Conservation (phyloP, 2,888 invertebrate genomes). For the Cheilosia vernalis region DNA sequence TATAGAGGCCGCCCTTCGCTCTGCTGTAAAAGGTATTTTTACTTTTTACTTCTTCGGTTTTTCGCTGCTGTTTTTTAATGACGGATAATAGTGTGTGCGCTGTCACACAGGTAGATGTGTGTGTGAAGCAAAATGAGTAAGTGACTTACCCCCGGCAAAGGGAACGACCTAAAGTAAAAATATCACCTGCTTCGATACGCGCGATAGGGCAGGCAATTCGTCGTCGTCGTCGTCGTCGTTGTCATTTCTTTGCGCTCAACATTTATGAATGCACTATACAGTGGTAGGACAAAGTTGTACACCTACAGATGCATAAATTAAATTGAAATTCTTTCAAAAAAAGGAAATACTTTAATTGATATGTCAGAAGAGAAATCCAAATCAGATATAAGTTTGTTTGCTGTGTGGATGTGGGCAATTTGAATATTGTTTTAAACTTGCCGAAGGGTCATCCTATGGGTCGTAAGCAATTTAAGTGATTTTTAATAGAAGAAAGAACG, state of each 20-base stretch:
- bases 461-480: background rate
- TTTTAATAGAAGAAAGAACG: background rate
- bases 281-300: constrained; percentile 26
- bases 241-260: constrained; percentile 5
- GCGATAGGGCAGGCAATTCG: constrained; percentile 53
- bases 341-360: constrained; percentile 57
- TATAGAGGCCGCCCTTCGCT: constrained; percentile 20
- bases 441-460: no score
- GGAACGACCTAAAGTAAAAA: constrained; percentile 49
- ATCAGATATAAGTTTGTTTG: constrained; percentile 34
- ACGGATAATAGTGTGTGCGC: constrained; percentile 60
- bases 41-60: constrained; percentile 8
- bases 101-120: constrained; percentile 9
- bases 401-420: background rate
- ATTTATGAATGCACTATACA: constrained; percentile 10
- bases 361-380: constrained; percentile 53
- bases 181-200: constrained; percentile 73
- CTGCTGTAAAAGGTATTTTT: constrained; percentile 37
- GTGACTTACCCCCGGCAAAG: constrained; percentile 60
- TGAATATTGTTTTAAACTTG: no score
- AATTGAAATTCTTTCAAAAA: constrained; percentile 23
- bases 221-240: constrained; percentile 9
- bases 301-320: constrained; percentile 33
- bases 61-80: constrained; percentile 44
- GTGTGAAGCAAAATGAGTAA: constrained; percentile 58